Base-by-base conservation (phyloP, 2,888 invertebrate genomes). In the Frankliniella fusca region DNA sequence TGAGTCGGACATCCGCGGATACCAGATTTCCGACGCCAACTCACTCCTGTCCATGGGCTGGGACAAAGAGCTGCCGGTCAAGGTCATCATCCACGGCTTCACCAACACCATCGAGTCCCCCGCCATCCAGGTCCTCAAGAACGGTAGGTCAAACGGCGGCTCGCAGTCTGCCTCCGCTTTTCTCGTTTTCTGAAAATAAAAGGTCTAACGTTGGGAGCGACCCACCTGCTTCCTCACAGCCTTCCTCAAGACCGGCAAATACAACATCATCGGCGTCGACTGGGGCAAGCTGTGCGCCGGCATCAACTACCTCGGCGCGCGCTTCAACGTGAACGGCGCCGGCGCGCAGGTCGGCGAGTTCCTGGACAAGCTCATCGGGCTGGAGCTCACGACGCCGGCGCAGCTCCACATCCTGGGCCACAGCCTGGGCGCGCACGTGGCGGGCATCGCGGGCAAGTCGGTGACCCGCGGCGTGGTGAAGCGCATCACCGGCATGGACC, bases 61-160 rank as follows among this genome's bases (percentile, higher is more conserved):
- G 88, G 88, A 89, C 0, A 82, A 85, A n/a, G 86, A 88, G 27
- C 89, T 88, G 0, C 90, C 91, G 0, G 86, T 92, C 0, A 91
- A 92, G 84, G 88, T 93, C 20, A 84, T 93, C 1, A 89, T 93
- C 80, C 93, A 93, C 84, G 93, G 93, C 0, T 93, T 92, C 84
- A 92, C 92, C 0, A 92, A 92, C 0, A 83, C 90, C 85, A 90
- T 87, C 82, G 89, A 92, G 85, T 92, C 88, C 85, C 88, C 91
- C 0, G 92, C 93, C 0, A 93, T 91, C 85, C 88, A 88, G 8
- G 89, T 91, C 86, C 90, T 93, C 83, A 88, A 92, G 84, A 92
- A 92, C 87, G 91, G 91, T 91, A 86, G 82, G 79, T 54, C 3
- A 3, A 18, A 18, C 54, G 54, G 54, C 15, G 2, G 54, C 54